Percentiles rank a stretch among this genome's conserved stretches.
These are phyloP conservation scores for Scaptomyza caliginosa DNA, from an alignment of 2,888 invertebrate genomes.

Conservation along the genomic window DNA sequence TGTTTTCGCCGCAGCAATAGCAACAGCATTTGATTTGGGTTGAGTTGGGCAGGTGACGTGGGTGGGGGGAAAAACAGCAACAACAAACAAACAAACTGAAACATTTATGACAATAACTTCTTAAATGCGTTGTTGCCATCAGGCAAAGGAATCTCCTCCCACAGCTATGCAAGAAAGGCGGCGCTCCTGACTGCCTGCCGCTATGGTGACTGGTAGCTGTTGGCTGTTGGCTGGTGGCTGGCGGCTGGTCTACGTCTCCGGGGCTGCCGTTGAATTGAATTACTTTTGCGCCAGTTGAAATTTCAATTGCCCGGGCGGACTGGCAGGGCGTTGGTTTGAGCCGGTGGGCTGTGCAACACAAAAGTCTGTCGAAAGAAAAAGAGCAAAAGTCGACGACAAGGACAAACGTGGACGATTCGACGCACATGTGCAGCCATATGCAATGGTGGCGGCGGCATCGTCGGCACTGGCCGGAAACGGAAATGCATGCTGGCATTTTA, in stretches of 20 bases:
- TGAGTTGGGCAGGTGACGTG: background rate
- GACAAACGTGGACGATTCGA: constrained; percentile 18
- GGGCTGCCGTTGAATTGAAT: constrained; percentile 80
- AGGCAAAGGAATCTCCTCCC: constrained; percentile 30
- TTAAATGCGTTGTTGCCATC: constrained; percentile 72
- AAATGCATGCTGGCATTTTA: constrained; percentile 79
- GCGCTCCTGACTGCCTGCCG: constrained; percentile 6
- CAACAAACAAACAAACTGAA: constrained; percentile 66
- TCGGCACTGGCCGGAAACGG: constrained; percentile 74
- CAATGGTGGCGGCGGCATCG: constrained; percentile 42
- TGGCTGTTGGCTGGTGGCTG: constrained; percentile 38
- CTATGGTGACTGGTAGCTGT: constrained; percentile 28
- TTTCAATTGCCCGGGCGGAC: constrained; percentile 68
- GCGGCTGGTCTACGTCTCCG: constrained; percentile 59
- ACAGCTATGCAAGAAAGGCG: constrained; percentile 40
- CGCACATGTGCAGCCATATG: constrained; percentile 74
- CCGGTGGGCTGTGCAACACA: constrained; percentile 12
- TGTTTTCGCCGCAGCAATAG: constrained; percentile 43
- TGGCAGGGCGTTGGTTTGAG: background rate
- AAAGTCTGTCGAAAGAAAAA: constrained; percentile 19
- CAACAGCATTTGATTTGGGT: constrained; percentile 51
- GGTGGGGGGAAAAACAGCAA: constrained; percentile 10
- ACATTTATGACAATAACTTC: constrained; percentile 81
- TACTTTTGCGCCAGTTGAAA: constrained; percentile 78
- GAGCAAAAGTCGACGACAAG: constrained; percentile 17